A percentile compares a stretch with the other conserved stretches of the same genome.
Conservation (phyloP, 2,888 invertebrate genomes). For the Trichacis sp. region DNA sequence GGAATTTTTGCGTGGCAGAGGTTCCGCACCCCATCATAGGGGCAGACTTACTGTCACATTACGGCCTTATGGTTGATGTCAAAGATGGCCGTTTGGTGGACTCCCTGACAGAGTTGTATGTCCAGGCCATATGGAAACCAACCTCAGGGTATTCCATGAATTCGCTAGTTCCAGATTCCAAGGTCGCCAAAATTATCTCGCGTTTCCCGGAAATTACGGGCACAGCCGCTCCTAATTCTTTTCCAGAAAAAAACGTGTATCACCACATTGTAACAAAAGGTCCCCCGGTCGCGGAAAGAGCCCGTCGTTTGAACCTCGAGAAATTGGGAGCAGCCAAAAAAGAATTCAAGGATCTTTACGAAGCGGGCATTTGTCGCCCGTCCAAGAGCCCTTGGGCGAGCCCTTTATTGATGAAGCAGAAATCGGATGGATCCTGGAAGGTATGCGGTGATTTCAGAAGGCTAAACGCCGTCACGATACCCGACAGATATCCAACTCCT, state of each 20-base stretch:
- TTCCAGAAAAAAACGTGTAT: neutral
- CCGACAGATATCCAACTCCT: constrained; percentile 60
- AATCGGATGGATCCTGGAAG: constrained; percentile 5
- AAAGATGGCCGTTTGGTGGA: constrained; percentile 2
- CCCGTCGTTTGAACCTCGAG: constrained; percentile 8
- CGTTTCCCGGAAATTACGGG: constrained; percentile 6
- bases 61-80: constrained; percentile 8
- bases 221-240: neutral
- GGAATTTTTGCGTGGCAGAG: neutral
- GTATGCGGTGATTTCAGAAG: constrained; percentile 11
- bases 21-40: constrained; percentile 2
- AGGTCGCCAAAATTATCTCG: neutral
- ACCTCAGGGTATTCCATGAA: neutral
- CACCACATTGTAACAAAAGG: constrained; percentile 16
- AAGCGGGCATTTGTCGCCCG: neutral
- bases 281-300: constrained; percentile 1
- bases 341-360: constrained; percentile 7
- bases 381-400: too few relatives aligned
- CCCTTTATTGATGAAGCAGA: too few relatives aligned
- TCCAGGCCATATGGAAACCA: neutral
- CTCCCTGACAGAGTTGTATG: too few relatives aligned
- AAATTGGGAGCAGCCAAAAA: constrained; percentile 5
- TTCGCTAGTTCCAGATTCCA: neutral
- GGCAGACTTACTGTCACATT: constrained; percentile 12
- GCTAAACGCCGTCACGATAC: constrained; percentile 29